phyloP scores from a whole-genome alignment of 2,113 vertebrate genomes.

The Hemicordylus capensis region DNA sequence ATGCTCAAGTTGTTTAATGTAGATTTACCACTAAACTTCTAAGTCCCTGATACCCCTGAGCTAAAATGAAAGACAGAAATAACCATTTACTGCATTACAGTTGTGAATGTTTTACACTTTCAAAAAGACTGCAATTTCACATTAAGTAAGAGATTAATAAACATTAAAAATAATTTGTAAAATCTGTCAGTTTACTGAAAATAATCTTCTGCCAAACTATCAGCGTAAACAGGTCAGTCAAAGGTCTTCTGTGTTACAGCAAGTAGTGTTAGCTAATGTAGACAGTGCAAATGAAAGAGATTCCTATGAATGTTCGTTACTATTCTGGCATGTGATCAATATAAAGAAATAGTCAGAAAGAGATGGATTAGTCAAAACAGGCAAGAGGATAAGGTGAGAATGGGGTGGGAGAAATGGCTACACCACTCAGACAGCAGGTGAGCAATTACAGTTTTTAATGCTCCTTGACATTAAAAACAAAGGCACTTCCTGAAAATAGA shows the following conservation, averaged over 20 bases:
- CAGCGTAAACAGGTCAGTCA: neutral
- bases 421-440: no score
- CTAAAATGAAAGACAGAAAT: conserved; percentile 25
- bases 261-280: neutral
- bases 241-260: neutral
- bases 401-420: neutral
- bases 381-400: neutral
- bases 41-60: neutral
- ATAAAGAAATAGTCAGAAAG: neutral
- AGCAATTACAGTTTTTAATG: no score
- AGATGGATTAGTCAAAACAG: neutral
- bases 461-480: no score
- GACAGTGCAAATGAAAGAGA: neutral
- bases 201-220: neutral
- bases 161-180: conserved; percentile 1
- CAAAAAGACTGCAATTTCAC: neutral
- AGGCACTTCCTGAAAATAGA: no score
- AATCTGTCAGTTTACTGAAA: neutral
- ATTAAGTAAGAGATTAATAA: neutral
- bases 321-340: neutral
- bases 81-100: neutral
- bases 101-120: neutral
- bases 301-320: neutral
- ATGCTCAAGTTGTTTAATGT: conserved; percentile 18
- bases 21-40: conserved; percentile 11